Base-by-base conservation (phyloP, 64 coral and sea anemone species). In the Dendrophyllia cribrosa region DNA sequence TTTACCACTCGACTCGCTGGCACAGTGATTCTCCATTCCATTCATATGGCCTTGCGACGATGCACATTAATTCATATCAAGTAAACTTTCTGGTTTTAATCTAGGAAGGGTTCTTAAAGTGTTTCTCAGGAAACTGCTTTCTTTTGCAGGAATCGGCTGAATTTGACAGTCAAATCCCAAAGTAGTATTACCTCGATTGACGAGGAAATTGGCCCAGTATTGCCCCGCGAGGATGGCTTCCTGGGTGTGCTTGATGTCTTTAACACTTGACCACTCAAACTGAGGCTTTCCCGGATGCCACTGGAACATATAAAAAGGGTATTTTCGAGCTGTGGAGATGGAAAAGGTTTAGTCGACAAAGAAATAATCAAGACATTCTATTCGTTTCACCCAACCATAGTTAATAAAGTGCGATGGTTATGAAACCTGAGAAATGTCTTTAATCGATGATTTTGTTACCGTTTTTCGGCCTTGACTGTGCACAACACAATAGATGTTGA, bases 241-340 rank as follows among this genome's bases (percentile, higher is more conserved):
- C 11, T 77, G 22, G 10, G 76, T 66, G 43, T 96, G 94, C 23
- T 16, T 69, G 44, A 96, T 92, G 23, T 82, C 51, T 26, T 77
- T 58, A 11, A 43, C 23, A 9, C 66, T 50, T 12, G 77, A 49
- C 94, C 94, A 96, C 49, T 96, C 94, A 89, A 96, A 96, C 85
- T 83, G 58, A 14, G 89, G 82, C 19, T 96, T 96, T 20, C 72
- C 63, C 17, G 94, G 90, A 55, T 96, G 94, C 60, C 91, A 96
- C 22, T 96, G 94, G 22, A 92, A 83, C 45, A 85, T 48, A 67
- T 88, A 96, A 14, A 96, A 56, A 3, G 94, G 94, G 67, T 96
- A 92, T 88, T 89, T 88, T n/a, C 60, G 59, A 2, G 73, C 79
- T 72, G 85, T 52, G 1, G 51, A 60, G 43, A 63, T 61, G 43